Conservation (phyloP, 2,113 vertebrate species). For the Balaeniceps rex region DNA sequence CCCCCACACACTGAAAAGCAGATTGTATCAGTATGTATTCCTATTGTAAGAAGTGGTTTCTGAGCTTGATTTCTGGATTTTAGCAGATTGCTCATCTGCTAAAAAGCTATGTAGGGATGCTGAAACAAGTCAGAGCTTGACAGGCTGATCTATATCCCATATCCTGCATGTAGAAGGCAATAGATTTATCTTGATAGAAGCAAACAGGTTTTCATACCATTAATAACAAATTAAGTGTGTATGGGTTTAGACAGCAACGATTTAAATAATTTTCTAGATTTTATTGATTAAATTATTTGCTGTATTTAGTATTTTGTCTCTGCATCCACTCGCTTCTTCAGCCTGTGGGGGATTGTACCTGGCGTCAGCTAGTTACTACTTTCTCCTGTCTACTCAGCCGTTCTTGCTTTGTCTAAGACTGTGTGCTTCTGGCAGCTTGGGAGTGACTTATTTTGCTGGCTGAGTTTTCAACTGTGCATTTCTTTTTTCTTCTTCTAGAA, state of each 20-base stretch:
- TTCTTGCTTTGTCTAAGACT: background rate
- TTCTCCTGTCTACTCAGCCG: background rate
- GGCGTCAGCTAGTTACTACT: background rate
- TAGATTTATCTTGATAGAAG: background rate
- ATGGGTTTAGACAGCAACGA: background rate
- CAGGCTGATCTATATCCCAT: background rate
- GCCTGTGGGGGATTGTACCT: background rate
- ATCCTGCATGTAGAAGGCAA: background rate
- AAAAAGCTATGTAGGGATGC: background rate
- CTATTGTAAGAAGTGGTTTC: background rate
- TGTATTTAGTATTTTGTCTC: background rate
- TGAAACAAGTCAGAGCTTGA: background rate
- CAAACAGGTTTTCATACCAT: background rate
- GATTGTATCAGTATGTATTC: background rate
- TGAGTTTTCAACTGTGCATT: background rate
- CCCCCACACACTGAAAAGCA: background rate
- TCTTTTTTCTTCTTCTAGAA: constrained; percentile 73
- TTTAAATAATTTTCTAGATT: background rate
- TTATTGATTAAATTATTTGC: background rate
- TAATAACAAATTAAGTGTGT: background rate
- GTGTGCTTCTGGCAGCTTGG: background rate
- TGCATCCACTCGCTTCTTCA: background rate
- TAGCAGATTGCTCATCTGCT: background rate
- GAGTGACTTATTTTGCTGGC: background rate
- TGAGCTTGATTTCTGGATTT: background rate